phyloP scores from a whole-genome alignment of 2,797 vertebrate genomes.

The Lepus townsendii region DNA sequence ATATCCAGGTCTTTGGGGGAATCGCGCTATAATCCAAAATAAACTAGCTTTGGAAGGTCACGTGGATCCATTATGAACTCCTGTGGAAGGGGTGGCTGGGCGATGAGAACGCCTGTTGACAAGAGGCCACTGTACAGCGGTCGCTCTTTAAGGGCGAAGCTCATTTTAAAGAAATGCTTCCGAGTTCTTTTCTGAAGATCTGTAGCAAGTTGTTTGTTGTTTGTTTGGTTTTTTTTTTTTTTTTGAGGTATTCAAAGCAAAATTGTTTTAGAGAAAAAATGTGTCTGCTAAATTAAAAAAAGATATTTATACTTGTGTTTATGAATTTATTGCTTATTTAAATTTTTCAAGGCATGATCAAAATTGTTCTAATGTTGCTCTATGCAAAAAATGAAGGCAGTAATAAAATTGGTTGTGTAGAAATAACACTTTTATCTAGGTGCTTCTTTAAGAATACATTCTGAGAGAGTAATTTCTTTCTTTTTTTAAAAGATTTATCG shows the following conservation, averaged over 20 bases:
- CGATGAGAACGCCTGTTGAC: slow-evolving; percentile 74
- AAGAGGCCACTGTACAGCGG: slow-evolving; percentile 55
- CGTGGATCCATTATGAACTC: slow-evolving; percentile 77
- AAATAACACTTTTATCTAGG: background rate
- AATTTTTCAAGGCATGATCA: slow-evolving; percentile 19
- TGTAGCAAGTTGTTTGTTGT: background rate
- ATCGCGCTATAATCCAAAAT: slow-evolving; percentile 83
- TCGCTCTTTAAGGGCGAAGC: slow-evolving; percentile 33
- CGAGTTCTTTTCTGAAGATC: slow-evolving; percentile 60
- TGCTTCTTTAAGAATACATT: slow-evolving; percentile 44
- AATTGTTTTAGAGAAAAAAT: slow-evolving; percentile 61
- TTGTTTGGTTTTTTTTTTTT: background rate
- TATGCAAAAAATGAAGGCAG: background rate
- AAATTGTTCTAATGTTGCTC: slow-evolving; percentile 14
- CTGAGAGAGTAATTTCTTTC: slow-evolving; percentile 44
- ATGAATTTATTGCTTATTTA: background rate
- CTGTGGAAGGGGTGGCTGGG: slow-evolving; percentile 69
- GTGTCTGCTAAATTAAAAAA: slow-evolving; percentile 60
- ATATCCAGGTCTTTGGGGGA: slow-evolving; percentile 77
- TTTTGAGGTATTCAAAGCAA: slow-evolving; percentile 66
- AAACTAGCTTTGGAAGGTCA: slow-evolving; percentile 84
- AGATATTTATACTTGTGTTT: slow-evolving; percentile 37
- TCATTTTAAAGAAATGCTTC: slow-evolving; percentile 75
- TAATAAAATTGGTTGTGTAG: background rate
- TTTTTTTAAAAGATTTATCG: too few relatives aligned